Percentiles rank a stretch among this genome's conserved stretches.
Evolutionary conservation across 2,888 invertebrate species (phyloP).

Genomic region (Leptinotarsa haldemani): DNA sequence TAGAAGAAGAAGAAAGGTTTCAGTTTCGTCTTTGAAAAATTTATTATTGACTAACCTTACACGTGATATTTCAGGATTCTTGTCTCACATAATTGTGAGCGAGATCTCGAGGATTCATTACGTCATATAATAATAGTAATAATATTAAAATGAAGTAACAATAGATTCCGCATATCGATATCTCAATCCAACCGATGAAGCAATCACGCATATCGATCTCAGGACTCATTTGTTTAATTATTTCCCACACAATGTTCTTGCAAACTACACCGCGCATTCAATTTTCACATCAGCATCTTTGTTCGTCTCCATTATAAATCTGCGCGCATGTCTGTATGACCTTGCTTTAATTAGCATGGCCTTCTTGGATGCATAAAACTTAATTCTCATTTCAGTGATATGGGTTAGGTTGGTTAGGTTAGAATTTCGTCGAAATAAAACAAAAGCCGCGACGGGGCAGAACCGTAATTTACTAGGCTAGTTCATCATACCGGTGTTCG

Average conservation of each 20-base stretch:
- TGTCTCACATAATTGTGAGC: background rate
- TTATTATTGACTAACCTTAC: no score
- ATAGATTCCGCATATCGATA: slow-evolving; percentile 5
- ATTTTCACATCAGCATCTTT: slow-evolving; percentile 32
- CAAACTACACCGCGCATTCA: slow-evolving; percentile 21
- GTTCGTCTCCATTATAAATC: slow-evolving; percentile 35
- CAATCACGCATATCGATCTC: slow-evolving; percentile 12
- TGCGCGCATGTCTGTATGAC: slow-evolving; percentile 34
- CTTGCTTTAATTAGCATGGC: slow-evolving; percentile 41
- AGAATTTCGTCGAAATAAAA: slow-evolving; percentile 18
- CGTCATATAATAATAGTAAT: background rate
- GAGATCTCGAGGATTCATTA: background rate
- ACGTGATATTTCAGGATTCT: no score
- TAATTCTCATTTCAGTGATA: slow-evolving; percentile 31
- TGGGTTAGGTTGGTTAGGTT: slow-evolving; percentile 15
- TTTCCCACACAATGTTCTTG: slow-evolving; percentile 29
- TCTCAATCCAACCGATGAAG: slow-evolving; percentile 8
- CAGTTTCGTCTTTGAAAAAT: background rate
- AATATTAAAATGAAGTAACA: slow-evolving; percentile 3
- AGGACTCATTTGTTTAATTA: slow-evolving; percentile 35
- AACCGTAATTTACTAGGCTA: slow-evolving; percentile 11
- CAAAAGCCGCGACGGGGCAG: background rate
- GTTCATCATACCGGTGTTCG: background rate
- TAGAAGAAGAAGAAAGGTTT: background rate
- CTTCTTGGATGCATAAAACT: slow-evolving; percentile 32